Percentiles rank a stretch among this genome's conserved stretches.
Conservation (phyloP, 2,888 invertebrate genomes). For the Vannuccia rotundouncinata region DNA sequence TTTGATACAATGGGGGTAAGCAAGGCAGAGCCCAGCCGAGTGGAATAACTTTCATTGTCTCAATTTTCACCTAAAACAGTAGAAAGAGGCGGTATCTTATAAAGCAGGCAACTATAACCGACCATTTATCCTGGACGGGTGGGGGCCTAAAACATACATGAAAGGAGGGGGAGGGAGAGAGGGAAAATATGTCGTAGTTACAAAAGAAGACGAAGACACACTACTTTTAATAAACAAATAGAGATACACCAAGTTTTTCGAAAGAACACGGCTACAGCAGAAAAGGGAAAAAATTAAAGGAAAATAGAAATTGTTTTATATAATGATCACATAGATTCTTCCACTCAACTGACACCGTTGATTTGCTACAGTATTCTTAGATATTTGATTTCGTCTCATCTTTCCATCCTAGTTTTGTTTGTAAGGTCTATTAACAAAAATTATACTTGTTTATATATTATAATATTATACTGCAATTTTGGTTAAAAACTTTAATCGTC, state of each 20-base stretch:
- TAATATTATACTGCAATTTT: background rate
- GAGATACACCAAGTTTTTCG: background rate
- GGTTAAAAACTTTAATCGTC: too few relatives aligned
- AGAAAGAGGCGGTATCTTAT: background rate
- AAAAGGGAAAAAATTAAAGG: background rate
- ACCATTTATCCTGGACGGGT: background rate
- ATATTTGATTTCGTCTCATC: background rate
- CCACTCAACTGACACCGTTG: background rate
- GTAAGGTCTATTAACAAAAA: too few relatives aligned
- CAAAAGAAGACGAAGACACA: too few relatives aligned
- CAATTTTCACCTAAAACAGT: background rate
- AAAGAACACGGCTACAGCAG: background rate
- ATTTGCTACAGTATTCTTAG: background rate
- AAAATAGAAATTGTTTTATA: background rate
- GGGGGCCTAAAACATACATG: background rate
- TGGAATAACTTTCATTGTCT: background rate
- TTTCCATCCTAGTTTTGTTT: background rate
- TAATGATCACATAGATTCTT: background rate
- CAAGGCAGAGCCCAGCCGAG: background rate
- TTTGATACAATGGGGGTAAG: background rate
- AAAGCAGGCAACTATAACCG: background rate
- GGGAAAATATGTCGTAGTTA: too few relatives aligned
- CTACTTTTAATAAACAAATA: background rate
- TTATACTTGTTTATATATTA: too few relatives aligned
- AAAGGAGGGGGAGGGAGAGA: background rate